These are phyloP conservation scores for Eupithecia inturbata DNA, from an alignment of 2,888 invertebrate genomes.

Conservation along the genomic window DNA sequence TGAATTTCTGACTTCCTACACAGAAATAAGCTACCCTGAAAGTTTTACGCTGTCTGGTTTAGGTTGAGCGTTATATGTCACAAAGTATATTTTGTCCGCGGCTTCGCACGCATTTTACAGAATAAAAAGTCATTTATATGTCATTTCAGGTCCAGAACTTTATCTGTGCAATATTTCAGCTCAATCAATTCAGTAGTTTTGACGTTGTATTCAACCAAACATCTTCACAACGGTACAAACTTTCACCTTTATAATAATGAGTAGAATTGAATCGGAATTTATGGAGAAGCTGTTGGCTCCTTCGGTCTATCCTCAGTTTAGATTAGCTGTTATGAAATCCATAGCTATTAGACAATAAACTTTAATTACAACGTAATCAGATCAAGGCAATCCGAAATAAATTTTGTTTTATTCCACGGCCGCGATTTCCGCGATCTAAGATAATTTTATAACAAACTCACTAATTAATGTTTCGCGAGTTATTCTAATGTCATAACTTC, in stretches of 20 bases:
- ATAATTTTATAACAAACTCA: constrained; percentile 32
- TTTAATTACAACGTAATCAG: constrained; percentile 47
- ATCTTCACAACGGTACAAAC: neutral
- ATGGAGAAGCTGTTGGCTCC: neutral
- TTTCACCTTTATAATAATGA: neutral
- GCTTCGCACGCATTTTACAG: neutral
- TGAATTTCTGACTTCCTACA: constrained; percentile 7
- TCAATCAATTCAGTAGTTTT: neutral
- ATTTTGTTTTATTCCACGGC: constrained; percentile 48
- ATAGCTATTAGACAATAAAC: constrained; percentile 6
- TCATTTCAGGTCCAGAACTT: neutral
- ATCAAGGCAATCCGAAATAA: constrained; percentile 54
- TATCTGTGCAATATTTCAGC: neutral
- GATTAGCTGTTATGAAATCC: constrained; percentile 1
- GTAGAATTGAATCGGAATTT: neutral
- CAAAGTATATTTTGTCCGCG: neutral
- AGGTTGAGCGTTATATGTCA: neutral
- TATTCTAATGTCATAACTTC: constrained; percentile 34
- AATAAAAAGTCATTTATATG: neutral
- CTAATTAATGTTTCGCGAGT: constrained; percentile 32
- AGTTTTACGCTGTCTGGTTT: neutral
- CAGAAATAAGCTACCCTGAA: constrained; percentile 12
- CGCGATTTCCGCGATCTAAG: constrained; percentile 49
- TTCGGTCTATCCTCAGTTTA: constrained; percentile 5
- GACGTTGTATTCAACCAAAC: neutral